Base-by-base conservation (phyloP, 1,140 invertebrate species). In the Tetramorium parvispinum region DNA sequence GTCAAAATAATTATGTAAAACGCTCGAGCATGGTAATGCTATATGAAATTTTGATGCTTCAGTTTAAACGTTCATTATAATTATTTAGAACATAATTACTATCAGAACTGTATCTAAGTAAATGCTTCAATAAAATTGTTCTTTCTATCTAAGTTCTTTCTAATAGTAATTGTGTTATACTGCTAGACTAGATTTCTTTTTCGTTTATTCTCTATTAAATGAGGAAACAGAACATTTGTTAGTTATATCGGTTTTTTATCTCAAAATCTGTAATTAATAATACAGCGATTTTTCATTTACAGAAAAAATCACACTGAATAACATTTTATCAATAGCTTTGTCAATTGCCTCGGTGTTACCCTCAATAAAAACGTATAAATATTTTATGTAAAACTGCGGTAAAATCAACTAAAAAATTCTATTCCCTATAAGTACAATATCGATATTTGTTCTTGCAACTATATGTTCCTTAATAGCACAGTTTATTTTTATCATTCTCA, bases 381-480 rank as follows among this genome's bases (percentile, higher is more conserved):
- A 16, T 27, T 65, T 61, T 16, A 51, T 51, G 11, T 24, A 21
- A 3, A 65, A 66, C 40, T 24, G 18, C 49, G 27, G 66, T 79
- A 24, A 66, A 66, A 53, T 7, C 10, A 18, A 66, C 10, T 27
- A 49, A 18, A 66, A 49, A 24, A 40, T 79, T 0, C 27, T 21
- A 24, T n/a, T 16, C 1, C 7, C 24, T 1, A 51, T 79, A 53
- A 32, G 13, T 24, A 27, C 3, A 66, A 32, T 40, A 27, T 10
- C 24, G 18, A 79, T 66, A 66, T 21, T 32, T 79, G 11, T 81
- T 81, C 18, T 37, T 24, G 40, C 16, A n/a, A 27, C 51, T 18
- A 37, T n/a, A 40, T 24, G 6, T n/a, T 40, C 7, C 0, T 0
- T 37, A 8, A 16, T 57, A 81, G 49, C 40, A n/a, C 18, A n/a